phyloP scores from a whole-genome alignment of 2,797 vertebrate genomes.

The Mormyrops attenuatus region DNA sequence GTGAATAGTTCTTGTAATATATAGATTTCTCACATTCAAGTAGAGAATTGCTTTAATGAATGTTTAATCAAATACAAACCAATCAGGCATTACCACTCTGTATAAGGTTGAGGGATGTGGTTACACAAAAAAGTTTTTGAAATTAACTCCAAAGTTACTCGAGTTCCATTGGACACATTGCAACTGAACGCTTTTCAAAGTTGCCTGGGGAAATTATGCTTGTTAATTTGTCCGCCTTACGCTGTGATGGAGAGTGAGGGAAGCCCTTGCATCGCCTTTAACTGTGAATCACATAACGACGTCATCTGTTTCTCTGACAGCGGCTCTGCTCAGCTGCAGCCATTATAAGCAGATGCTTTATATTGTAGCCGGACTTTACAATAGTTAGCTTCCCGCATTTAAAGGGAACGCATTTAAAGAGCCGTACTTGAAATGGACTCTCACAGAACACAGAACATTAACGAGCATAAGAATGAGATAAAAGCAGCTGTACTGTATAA shows the following conservation, averaged over 20 bases:
- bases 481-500: background rate
- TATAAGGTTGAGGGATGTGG: background rate
- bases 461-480: background rate
- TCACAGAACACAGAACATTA: background rate
- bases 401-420: background rate
- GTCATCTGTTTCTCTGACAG: background rate
- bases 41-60: background rate
- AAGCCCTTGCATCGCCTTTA: background rate
- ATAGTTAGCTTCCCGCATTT: background rate
- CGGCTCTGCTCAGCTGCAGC: background rate
- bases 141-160: background rate
- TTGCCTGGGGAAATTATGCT: background rate
- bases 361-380: background rate
- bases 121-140: background rate
- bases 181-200: background rate
- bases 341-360: background rate
- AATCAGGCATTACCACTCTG: background rate
- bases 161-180: background rate
- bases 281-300: background rate
- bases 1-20: background rate
- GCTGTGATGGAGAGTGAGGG: background rate
- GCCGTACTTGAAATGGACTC: background rate
- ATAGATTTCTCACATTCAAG: background rate
- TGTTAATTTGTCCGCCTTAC: background rate
- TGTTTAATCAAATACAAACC: background rate